Evolutionary conservation across 2,888 invertebrate species (phyloP).

Genomic region (Noctua janthe): DNA sequence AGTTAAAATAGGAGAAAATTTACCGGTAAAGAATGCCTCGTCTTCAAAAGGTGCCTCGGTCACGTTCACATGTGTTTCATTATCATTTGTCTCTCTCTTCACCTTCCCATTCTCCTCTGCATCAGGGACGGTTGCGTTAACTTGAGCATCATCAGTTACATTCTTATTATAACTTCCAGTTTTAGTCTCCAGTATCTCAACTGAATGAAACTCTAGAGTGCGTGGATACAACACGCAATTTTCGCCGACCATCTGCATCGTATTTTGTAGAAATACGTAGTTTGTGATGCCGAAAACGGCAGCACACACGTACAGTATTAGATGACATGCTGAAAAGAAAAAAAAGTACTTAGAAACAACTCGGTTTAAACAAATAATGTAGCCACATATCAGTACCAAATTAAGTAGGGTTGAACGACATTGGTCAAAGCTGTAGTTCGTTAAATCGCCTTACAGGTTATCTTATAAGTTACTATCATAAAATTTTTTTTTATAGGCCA

Average conservation of each 20-base stretch:
- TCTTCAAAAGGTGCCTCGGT: conserved; percentile 59
- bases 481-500: too few species aligned
- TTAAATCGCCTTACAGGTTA: too few species aligned
- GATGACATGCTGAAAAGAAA: conserved; percentile 83
- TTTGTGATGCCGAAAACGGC: conserved; percentile 83
- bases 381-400: too few species aligned
- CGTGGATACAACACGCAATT: conserved; percentile 83
- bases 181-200: conserved; percentile 68
- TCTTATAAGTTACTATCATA: too few species aligned
- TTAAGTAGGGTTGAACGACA: too few species aligned
- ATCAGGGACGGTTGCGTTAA: conserved; percentile 53
- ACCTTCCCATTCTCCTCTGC: conserved; percentile 57
- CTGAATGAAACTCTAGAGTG: conserved; percentile 77
- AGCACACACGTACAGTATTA: conserved; percentile 79
- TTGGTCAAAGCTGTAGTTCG: too few species aligned
- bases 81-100: conserved; percentile 69
- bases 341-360: neutral
- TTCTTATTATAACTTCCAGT: conserved; percentile 53
- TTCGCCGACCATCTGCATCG: conserved; percentile 80
- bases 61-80: conserved; percentile 50
- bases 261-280: conserved; percentile 82
- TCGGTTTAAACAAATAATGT: neutral
- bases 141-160: conserved; percentile 71
- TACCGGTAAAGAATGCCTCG: conserved; percentile 71
- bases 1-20: conserved; percentile 37